Percentiles rank a stretch among this genome's conserved stretches.
phyloP scores from a whole-genome alignment of 1,140 invertebrate species.

The Cotesia typhae region DNA sequence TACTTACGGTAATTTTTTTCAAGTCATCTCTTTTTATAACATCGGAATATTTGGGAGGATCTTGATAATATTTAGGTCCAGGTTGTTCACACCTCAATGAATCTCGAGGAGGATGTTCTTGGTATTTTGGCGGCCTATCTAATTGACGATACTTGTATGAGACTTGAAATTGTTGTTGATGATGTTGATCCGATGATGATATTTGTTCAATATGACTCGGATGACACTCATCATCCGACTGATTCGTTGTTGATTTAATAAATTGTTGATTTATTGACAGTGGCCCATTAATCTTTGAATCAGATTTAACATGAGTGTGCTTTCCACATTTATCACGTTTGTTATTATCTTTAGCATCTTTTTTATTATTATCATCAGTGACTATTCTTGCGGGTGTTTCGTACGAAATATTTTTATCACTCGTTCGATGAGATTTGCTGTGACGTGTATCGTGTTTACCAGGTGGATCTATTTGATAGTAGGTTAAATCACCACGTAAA shows the following conservation, averaged over 20 bases:
- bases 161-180: constrained; percentile 45
- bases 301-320: constrained; percentile 46
- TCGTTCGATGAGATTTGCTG: constrained; percentile 48
- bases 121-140: constrained; percentile 59
- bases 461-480: constrained; percentile 54
- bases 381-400: constrained; percentile 36
- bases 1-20: constrained; percentile 51
- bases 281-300: constrained; percentile 47
- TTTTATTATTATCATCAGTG: constrained; percentile 47
- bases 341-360: constrained; percentile 51
- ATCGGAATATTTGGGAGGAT: constrained; percentile 58
- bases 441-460: constrained; percentile 48
- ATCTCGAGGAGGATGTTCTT: constrained; percentile 47
- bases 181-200: constrained; percentile 18
- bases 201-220: constrained; percentile 10
- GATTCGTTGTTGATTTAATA: constrained; percentile 42
- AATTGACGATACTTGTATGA: constrained; percentile 53
- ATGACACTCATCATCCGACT: constrained; percentile 26
- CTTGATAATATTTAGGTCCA: constrained; percentile 54
- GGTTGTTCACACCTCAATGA: constrained; percentile 51
- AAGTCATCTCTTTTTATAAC: constrained; percentile 52
- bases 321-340: constrained; percentile 51
- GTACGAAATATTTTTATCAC: constrained; percentile 47
- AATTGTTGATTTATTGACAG: constrained; percentile 39
- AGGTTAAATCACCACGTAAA: constrained; percentile 51